Conservation (phyloP, 2,113 vertebrate genomes). For the Calyptommatus sinebrachiatus region DNA sequence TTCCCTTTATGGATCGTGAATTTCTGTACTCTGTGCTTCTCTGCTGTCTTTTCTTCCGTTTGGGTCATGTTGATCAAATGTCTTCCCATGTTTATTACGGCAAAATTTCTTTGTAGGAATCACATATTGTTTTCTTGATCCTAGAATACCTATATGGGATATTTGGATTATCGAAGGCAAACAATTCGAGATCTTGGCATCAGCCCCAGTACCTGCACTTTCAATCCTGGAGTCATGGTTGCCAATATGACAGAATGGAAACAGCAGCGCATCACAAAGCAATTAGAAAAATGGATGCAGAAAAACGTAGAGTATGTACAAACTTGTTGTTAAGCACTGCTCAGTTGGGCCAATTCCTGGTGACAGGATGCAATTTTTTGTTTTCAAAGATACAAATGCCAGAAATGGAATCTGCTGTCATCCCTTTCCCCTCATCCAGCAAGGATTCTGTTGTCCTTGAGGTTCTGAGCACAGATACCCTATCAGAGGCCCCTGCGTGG, state of each 20-base stretch:
- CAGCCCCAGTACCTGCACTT: constrained; percentile 90
- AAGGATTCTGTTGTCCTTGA: too few relatives aligned
- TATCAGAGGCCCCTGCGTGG: too few relatives aligned
- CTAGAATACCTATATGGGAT: constrained; percentile 96
- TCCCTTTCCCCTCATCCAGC: too few relatives aligned
- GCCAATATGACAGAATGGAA: constrained; percentile 91
- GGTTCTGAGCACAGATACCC: too few relatives aligned
- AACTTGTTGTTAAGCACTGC: too few relatives aligned
- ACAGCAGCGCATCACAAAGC: constrained; percentile 89
- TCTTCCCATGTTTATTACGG: neutral
- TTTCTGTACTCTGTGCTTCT: neutral
- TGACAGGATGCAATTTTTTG: too few relatives aligned
- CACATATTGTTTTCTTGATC: constrained; percentile 18
- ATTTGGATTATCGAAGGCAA: constrained; percentile 92
- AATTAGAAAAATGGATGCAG: constrained; percentile 95
- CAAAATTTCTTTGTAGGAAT: neutral
- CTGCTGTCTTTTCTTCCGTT: neutral
- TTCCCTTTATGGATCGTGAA: neutral
- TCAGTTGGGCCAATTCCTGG: too few relatives aligned
- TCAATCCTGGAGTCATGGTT: constrained; percentile 95
- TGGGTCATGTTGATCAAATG: neutral
- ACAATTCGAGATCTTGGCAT: constrained; percentile 87
- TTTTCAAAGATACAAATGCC: too few relatives aligned
- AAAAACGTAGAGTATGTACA: constrained; percentile 82
- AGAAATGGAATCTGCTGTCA: too few relatives aligned